Percentiles rank a stretch among this genome's conserved stretches.
phyloP scores from a whole-genome alignment of 2,113 vertebrate genomes.

The Grus americana region DNA sequence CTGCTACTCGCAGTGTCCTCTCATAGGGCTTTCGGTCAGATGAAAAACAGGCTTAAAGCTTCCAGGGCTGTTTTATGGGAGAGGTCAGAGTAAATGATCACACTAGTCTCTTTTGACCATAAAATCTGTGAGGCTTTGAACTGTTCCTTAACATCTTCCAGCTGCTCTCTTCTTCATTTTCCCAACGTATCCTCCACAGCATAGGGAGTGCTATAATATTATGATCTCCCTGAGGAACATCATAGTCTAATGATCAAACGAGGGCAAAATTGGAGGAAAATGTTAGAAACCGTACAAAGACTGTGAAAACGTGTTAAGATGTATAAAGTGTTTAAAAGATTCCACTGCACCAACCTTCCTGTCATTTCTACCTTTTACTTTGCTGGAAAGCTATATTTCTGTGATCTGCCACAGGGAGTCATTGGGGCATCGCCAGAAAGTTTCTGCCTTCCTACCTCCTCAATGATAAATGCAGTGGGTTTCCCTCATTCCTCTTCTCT shows the following conservation, averaged over 20 bases:
- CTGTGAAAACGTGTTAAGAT: not conserved
- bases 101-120: not conserved
- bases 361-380: not conserved
- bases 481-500: not conserved
- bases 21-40: not conserved
- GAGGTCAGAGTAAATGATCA: not conserved
- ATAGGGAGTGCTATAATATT: not conserved
- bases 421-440: not conserved
- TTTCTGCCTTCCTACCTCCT: not conserved
- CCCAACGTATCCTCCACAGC: not conserved
- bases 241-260: not conserved
- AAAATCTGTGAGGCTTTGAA: constrained; percentile 10
- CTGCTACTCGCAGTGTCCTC: not conserved
- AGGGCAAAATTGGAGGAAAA: not conserved
- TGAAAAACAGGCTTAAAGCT: not conserved
- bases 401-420: not conserved
- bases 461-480: not conserved
- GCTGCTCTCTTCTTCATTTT: not conserved
- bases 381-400: not conserved
- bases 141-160: not conserved
- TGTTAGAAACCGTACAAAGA: not conserved
- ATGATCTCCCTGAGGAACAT: not conserved
- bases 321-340: not conserved
- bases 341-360: not conserved
- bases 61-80: not conserved